Evolutionary conservation across 2,888 invertebrate species (phyloP), one percentile per base, ranked within the genome.

Genomic region (Phrixothrix hirtus): DNA sequence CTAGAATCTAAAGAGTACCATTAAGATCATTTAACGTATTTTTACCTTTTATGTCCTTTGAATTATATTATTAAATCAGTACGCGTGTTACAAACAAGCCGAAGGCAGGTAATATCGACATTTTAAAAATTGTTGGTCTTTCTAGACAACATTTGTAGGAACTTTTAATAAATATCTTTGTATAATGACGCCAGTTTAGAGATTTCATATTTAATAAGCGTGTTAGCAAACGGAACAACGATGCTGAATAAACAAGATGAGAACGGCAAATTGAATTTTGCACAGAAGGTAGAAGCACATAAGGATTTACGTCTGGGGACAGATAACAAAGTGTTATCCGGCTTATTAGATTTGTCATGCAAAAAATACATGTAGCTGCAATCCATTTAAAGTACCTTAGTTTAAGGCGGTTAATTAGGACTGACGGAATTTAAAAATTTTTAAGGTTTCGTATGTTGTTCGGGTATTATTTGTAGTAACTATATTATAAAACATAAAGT

Each of bases 241-340:
- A n/a, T n/a, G n/a, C 58, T 58, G 50, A 50, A 54, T 60, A 61
- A 62, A 61, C 62, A 62, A 42, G 53, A 56, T 43, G 55, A 47
- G 53, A 50, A 53, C 55, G 38, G 38, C 46, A 46, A 46, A 46
- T 46, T 60, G 63, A 61, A 62, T 63, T 61, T 57, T 49, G 59
- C 60, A 56, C 59, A 54, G 54, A 59, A 60, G 62, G 61, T 66
- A 61, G 63, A 53, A 57, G 64, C 61, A 60, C 63, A 67, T 66
- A 66, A 68, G 65, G 67, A 67, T 67, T 67, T 66, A 57, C 51
- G 59, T 54, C 58, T 44, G 57, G 49, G 61, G 50, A 59, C 43
- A 57, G 61, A 64, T 66, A 66, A 66, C 66, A 61, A 62, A 67
- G 64, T 65, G 61, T 66, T 61, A 66, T 68, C 52, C 55, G 52